Conservation (phyloP, 2,888 invertebrate genomes). For the Ommatoiulus sabulosus region DNA sequence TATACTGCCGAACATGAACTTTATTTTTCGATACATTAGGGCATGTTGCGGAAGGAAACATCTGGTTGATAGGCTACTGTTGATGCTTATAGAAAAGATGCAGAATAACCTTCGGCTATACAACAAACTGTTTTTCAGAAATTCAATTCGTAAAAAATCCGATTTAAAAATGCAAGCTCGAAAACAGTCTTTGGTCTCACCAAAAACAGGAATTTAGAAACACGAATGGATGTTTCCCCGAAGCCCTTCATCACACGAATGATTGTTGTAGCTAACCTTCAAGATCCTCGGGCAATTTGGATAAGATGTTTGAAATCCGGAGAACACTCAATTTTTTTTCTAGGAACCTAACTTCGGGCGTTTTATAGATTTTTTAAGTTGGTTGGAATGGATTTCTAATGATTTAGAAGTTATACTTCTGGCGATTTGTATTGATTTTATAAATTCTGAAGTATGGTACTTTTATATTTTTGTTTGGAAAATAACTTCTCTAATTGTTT, state of each 20-base stretch:
- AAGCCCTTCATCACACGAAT: background rate
- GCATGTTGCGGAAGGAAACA: too few relatives aligned
- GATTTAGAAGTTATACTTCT: slow-evolving; percentile 9
- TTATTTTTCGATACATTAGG: too few relatives aligned
- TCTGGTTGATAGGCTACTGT: too few relatives aligned
- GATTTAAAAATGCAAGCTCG: too few relatives aligned
- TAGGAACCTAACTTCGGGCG: background rate
- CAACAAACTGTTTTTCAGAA: too few relatives aligned
- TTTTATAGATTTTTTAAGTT: background rate
- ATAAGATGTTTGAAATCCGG: slow-evolving; percentile 6
- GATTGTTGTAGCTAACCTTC: background rate
- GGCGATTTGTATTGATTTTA: background rate
- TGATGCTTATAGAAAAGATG: too few relatives aligned
- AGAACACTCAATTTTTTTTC: background rate
- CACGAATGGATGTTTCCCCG: background rate
- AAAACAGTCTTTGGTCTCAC: too few relatives aligned
- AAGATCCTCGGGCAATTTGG: background rate
- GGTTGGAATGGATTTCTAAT: background rate
- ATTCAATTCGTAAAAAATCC: too few relatives aligned
- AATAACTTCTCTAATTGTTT: background rate
- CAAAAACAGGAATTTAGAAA: too few relatives aligned
- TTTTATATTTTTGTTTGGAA: too few relatives aligned
- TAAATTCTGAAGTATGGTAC: background rate
- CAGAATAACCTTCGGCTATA: too few relatives aligned
- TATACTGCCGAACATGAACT: too few relatives aligned